These are phyloP conservation scores for Acrossocheilus wenchowensis DNA, from an alignment of 2,797 vertebrate species.

Conservation along the genomic window DNA sequence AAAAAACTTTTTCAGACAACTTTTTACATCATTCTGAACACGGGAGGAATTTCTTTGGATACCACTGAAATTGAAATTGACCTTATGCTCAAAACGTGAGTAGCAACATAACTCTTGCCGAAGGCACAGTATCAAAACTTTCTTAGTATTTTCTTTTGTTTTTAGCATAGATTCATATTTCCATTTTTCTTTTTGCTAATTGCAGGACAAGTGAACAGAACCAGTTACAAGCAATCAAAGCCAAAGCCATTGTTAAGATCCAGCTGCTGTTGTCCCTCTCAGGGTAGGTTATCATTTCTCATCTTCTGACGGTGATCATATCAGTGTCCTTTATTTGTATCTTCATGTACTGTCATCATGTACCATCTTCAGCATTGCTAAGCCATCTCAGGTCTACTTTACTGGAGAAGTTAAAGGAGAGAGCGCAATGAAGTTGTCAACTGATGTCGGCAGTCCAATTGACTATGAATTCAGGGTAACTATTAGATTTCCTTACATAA, in stretches of 20 bases:
- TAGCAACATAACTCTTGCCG: background rate
- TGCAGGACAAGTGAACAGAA: constrained; percentile 90
- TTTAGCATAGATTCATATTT: background rate
- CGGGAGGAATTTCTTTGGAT: constrained; percentile 83
- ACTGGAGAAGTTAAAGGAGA: constrained; percentile 81
- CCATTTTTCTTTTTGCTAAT: background rate
- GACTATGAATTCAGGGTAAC: constrained; percentile 91
- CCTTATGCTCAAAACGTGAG: constrained; percentile 89
- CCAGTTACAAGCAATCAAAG: constrained; percentile 76
- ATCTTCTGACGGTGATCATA: background rate
- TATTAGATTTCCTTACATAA: constrained; percentile 17
- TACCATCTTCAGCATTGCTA: constrained; percentile 79
- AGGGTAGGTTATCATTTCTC: constrained; percentile 81
- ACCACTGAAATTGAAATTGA: constrained; percentile 86
- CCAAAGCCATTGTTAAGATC: constrained; percentile 88
- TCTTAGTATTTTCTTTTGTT: background rate
- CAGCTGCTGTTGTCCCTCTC: constrained; percentile 87
- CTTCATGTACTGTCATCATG: background rate
- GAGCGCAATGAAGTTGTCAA: constrained; percentile 84
- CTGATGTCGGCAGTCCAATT: constrained; percentile 87
- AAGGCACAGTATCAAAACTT: background rate
- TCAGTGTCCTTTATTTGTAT: background rate
- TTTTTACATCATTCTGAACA: constrained; percentile 90
- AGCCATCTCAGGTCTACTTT: constrained; percentile 94
- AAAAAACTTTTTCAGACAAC: constrained; percentile 74